Base-by-base conservation (phyloP, 1,140 invertebrate genomes). In the Globodera ellingtonae region DNA sequence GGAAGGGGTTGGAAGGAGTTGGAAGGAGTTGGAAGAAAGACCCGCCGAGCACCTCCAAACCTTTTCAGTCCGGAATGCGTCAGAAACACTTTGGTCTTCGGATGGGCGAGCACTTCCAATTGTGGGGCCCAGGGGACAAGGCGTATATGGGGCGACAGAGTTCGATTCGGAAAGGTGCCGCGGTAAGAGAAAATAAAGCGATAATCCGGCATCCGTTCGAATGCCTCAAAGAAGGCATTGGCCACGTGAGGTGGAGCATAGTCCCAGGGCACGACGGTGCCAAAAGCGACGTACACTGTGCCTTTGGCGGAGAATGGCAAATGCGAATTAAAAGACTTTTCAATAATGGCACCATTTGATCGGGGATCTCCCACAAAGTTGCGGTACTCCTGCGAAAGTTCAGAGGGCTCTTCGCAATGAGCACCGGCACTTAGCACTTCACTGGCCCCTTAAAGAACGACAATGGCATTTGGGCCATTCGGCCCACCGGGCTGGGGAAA, bases 251-350 rank as follows among this genome's bases (percentile, higher is more conserved):
- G 56, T 3, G 83, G 83, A 10, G 84, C 83, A 50, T 70, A 65
- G 4, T 24, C 69, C 79, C 73, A 84, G 8, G 78, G 48, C 21
- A 79, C 62, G n/a, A 72, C 47, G 21, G 84, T 86, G 6, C 83
- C 83, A 44, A 84, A 86, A 21, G 83, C 83, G 15, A 84, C 67
- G 62, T 86, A 86, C 56, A 84, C 83, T 7, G 83, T 86, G 10
- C 83, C 83, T 82, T 50, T 15, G 59, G 59, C 21, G 4, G 10
- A n/a, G 44, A 82, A 50, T 24, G 21, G 10, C 71, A 69, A 46
- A 44, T 52, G 5, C n/a, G 81, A 48, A 44, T 80, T 71, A 46
- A 74, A 75, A 6, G 74, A 66, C 47, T 75, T 72, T 15, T 76
- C 35, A 47, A 21, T 74, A 50, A n/a, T 35, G 6, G 56, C 24